Base-by-base conservation (phyloP, 2,797 vertebrate species). In the Squalus acanthias region DNA sequence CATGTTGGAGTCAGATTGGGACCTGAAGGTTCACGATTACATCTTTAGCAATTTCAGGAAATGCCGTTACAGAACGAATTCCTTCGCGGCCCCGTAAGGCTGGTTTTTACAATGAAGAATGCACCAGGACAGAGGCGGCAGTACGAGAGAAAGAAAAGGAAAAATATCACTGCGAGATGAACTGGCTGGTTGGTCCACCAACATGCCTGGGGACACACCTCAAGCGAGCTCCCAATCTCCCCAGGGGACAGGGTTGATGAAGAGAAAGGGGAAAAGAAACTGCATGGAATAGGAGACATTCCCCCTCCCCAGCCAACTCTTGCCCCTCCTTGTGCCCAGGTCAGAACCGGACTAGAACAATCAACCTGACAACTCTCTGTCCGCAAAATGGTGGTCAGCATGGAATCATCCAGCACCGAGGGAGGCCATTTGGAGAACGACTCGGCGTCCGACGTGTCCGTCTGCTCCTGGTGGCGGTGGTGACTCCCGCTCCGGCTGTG, bases 401-500 rank as follows among this genome's bases (percentile, higher is more conserved):
- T 67, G 13, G 65, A 67, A 67, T 67, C 12, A 0, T 29, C 29
- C 24, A 76, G 12, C 13, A 67, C 65, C 1, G 9, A 13, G 1
- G 33, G 74, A 76, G 33, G 33, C 74, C 74, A n/a, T 12, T 76
- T 0, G 0, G 98, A 97, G 95, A 99, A 98, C 91, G 98, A 98
- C 97, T 99, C 99, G 8, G 99, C 99, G 97, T 99, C 99, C 6
- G 99, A 99, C 0, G 99, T 99, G 97, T 99, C 99, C 0, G 98
- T 99, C 97, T 99, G 98, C 63, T 98, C 98, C 96, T 99, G 98
- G 72, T 97, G 97, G 96, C 99, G 97, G 96, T 99, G 99, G 96
- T 98, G 97, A 95, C 99, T 99, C 96, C 98, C 98, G 97, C 98
- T 99, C 96, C 98, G 98, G 97, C 99, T 99, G 97, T 98, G 98